Evolutionary conservation across 2,888 invertebrate species (phyloP).

Genomic region (Camponotus fellah): DNA sequence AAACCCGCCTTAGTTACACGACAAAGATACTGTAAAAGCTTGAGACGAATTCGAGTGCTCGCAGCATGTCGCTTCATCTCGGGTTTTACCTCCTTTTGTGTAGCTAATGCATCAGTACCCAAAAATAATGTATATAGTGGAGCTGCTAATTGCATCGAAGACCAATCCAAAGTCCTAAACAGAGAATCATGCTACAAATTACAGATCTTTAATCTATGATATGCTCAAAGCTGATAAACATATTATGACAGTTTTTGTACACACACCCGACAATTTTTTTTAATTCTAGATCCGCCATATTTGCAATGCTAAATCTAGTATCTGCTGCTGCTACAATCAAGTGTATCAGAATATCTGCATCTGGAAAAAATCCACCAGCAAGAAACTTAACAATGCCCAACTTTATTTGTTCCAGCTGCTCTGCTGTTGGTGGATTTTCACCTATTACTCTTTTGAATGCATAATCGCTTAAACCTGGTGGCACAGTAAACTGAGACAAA

Average conservation of each 20-base stretch:
- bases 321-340: constrained; percentile 95
- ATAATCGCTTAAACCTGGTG: constrained; percentile 92
- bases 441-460: constrained; percentile 92
- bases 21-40: constrained; percentile 94
- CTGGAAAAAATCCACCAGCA: constrained; percentile 91
- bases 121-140: constrained; percentile 94
- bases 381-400: constrained; percentile 94
- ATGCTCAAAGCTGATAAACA: neutral
- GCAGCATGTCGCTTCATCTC: constrained; percentile 93
- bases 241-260: neutral
- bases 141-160: constrained; percentile 89
- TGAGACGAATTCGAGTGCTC: constrained; percentile 94
- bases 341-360: constrained; percentile 91
- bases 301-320: constrained; percentile 95
- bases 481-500: constrained; percentile 87
- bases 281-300: constrained; percentile 94
- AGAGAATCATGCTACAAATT: constrained; percentile 66
- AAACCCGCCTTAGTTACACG: constrained; percentile 91
- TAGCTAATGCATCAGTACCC: constrained; percentile 88
- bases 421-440: constrained; percentile 91
- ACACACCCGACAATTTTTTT: constrained; percentile 92
- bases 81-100: constrained; percentile 86
- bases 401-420: constrained; percentile 93
- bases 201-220: constrained; percentile 21
- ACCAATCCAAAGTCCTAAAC: constrained; percentile 92